Evolutionary conservation across 2,797 vertebrate genomes (phyloP).

Genomic region (Chrysocyon brachyurus): DNA sequence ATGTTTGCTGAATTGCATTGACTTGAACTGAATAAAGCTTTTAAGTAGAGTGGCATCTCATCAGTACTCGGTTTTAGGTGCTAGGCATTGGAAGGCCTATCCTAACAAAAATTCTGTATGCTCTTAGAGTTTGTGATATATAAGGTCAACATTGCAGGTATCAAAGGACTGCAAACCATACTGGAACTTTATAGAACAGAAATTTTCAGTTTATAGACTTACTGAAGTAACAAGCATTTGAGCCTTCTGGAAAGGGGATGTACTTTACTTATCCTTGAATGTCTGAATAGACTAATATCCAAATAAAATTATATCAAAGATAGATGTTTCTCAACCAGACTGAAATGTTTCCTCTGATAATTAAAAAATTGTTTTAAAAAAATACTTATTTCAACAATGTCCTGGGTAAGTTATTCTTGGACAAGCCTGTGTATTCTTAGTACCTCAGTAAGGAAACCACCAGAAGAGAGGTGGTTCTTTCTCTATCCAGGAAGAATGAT

Average conservation of each 20-base stretch:
- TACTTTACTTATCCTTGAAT: neutral
- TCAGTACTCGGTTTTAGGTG: neutral
- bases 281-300: neutral
- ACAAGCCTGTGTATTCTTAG: neutral
- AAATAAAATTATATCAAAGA: neutral
- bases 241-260: neutral
- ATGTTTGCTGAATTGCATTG: neutral
- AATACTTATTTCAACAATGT: constrained; percentile 1
- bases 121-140: neutral
- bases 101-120: neutral
- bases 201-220: neutral
- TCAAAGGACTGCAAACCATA: neutral
- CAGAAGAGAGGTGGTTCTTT: neutral
- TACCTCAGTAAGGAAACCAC: neutral
- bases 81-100: neutral
- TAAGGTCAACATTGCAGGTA: neutral
- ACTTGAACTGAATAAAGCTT: neutral
- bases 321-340: neutral
- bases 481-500: neutral
- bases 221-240: neutral
- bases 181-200: neutral
- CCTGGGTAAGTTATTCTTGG: neutral
- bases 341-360: neutral
- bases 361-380: neutral
- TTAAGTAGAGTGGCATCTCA: neutral